phyloP scores from a whole-genome alignment of 2,797 vertebrate genomes.

The Chaetophractus vellerosus region DNA sequence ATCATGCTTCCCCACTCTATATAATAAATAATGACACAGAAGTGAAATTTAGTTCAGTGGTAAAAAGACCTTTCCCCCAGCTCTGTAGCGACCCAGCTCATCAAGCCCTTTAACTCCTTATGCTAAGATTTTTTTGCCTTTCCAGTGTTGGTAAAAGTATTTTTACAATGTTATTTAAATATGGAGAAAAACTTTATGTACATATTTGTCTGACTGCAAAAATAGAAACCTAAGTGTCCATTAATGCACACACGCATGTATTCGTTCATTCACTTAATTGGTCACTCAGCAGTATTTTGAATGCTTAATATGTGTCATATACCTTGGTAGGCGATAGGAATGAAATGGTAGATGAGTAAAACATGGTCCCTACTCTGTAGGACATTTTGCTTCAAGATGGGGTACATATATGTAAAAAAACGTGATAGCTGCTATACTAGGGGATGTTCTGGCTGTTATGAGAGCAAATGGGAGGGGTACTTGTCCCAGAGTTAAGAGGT shows the following conservation, averaged over 20 bases:
- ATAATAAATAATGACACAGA: background rate
- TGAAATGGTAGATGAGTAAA: background rate
- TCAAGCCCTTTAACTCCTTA: conserved; percentile 35
- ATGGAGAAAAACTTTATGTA: background rate
- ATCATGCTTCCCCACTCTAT: conserved; percentile 11
- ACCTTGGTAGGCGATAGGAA: background rate
- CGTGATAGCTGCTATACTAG: background rate
- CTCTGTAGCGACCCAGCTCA: background rate
- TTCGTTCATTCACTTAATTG: background rate
- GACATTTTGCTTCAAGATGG: background rate
- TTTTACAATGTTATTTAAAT: conserved; percentile 48
- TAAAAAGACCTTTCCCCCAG: background rate
- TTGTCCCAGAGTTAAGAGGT: background rate
- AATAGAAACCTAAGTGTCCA: background rate
- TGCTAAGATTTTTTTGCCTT: conserved; percentile 15
- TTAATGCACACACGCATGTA: background rate
- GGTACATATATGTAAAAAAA: background rate
- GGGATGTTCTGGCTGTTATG: background rate
- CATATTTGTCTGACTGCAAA: background rate
- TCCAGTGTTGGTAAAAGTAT: conserved; percentile 24
- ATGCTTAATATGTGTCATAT: background rate
- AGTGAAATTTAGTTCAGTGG: conserved; percentile 59
- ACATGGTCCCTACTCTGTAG: background rate
- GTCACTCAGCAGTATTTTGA: background rate
- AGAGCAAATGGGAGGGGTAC: background rate